These are phyloP conservation scores for Himalopsyche anomala DNA, from an alignment of 2,888 invertebrate species.

Conservation along the genomic window DNA sequence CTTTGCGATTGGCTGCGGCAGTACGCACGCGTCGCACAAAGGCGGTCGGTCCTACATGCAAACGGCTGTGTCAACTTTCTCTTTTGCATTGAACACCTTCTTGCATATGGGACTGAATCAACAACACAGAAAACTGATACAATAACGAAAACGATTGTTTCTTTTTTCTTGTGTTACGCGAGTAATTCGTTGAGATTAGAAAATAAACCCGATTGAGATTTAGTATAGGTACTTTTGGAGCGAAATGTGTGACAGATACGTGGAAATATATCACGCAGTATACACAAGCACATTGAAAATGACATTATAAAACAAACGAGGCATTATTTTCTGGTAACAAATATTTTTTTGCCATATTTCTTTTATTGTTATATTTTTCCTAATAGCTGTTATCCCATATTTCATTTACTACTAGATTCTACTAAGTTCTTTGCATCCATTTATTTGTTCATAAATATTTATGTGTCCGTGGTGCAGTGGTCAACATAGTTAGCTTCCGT, in stretches of 20 bases:
- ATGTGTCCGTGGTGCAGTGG: no score
- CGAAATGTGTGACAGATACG: background rate
- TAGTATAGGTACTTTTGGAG: background rate
- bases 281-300: no score
- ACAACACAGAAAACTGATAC: slow-evolving; percentile 2
- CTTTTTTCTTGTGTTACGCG: slow-evolving; percentile 11
- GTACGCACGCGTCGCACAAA: slow-evolving; percentile 23
- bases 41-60: slow-evolving; percentile 36
- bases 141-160: background rate
- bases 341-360: no score
- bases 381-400: no score
- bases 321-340: no score
- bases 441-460: no score
- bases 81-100: slow-evolving; percentile 37
- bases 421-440: no score
- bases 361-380: no score
- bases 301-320: no score
- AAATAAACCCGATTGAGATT: background rate
- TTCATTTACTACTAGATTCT: no score
- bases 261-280: no score
- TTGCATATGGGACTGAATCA: slow-evolving; percentile 14
- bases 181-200: slow-evolving; percentile 22
- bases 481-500: no score
- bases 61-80: slow-evolving; percentile 32
- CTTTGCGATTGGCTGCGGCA: background rate